Base-by-base conservation (phyloP, 2,888 invertebrate species). In the Euzophera pinguis region DNA sequence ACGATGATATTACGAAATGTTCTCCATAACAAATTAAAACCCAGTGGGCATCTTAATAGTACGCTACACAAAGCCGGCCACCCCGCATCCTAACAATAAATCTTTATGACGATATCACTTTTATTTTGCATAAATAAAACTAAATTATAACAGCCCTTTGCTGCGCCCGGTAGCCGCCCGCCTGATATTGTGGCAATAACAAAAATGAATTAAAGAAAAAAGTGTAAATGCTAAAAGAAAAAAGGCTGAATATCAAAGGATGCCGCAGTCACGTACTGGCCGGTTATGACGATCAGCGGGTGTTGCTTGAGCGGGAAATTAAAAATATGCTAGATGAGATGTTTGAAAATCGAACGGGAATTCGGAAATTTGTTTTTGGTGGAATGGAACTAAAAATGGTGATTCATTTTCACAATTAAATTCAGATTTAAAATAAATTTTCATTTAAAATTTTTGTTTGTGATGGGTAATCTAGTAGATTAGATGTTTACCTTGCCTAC, bases 41-140 rank as follows among this genome's bases (percentile, higher is more conserved):
- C 58, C 59, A 61, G 59, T 58, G 56, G 57, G 50, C 61, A 58
- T 57, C 58, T 62, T 57, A 50, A 53, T 50, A 52, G 50, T 56
- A 48, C 35, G 54, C 43, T 57, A 50, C 54, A 60, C 58, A 60
- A 60, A 60, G 49, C 54, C 50, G 55, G 56, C 58, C 82, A 76
- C 77, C 76, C 69, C 69, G 64, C 70, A 70, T 63, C 65, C 65
- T 64, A 67, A 57, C 72, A 69, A 85, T 89, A 89, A 87, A 88
- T 89, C 88, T 81, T 76, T 64, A 74, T 67, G 70, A 67, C 69
- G 63, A 72, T 77, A 78, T 80, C 78, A 81, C 74, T 82, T 84
- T 86, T 82, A 86, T 89, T 89, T 89, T 86, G 88, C 89, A 88
- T 89, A 86, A 88, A 89, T 85, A 87, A 88, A 85, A 85, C 81